Evolutionary conservation across 2,797 vertebrate species (phyloP).

Genomic region (Natrix natrix): DNA sequence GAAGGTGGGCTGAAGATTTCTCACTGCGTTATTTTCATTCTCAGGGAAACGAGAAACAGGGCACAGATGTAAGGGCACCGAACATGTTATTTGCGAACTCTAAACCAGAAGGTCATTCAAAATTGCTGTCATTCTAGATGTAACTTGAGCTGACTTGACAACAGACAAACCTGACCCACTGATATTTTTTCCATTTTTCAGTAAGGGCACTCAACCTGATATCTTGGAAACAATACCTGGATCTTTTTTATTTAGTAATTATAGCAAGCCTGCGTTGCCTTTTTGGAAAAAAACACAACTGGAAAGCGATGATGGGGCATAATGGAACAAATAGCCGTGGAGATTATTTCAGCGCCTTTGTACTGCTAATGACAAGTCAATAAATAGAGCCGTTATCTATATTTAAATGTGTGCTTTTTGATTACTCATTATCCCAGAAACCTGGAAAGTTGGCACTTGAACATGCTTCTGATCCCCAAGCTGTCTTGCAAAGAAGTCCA

Average conservation of each 20-base stretch:
- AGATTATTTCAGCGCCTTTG: conserved; percentile 60
- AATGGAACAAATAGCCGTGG: conserved; percentile 59
- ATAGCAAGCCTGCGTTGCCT: conserved; percentile 44
- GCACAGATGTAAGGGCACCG: conserved; percentile 19
- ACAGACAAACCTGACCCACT: conserved; percentile 54
- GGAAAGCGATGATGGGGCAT: conserved; percentile 61
- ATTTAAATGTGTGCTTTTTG: conserved; percentile 53
- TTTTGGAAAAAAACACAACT: conserved; percentile 9
- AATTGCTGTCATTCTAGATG: conserved; percentile 46
- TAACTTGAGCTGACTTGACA: conserved; percentile 57
- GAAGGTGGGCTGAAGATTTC: neutral
- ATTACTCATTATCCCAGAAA: conserved; percentile 58
- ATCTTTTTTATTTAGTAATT: conserved; percentile 62
- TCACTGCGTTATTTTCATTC: neutral
- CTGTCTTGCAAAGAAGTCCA: conserved; percentile 46
- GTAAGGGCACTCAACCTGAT: conserved; percentile 61
- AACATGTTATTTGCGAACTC: conserved; percentile 39
- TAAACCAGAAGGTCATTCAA: conserved; percentile 58
- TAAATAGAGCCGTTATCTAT: conserved; percentile 68
- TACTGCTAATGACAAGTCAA: conserved; percentile 65
- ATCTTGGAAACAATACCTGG: conserved; percentile 61
- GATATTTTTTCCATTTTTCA: conserved; percentile 59
- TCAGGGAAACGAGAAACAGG: neutral
- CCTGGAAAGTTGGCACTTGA: conserved; percentile 42
- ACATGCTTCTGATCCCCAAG: conserved; percentile 47